Conservation (phyloP, 2,888 invertebrate species). For the Elysia crispata region DNA sequence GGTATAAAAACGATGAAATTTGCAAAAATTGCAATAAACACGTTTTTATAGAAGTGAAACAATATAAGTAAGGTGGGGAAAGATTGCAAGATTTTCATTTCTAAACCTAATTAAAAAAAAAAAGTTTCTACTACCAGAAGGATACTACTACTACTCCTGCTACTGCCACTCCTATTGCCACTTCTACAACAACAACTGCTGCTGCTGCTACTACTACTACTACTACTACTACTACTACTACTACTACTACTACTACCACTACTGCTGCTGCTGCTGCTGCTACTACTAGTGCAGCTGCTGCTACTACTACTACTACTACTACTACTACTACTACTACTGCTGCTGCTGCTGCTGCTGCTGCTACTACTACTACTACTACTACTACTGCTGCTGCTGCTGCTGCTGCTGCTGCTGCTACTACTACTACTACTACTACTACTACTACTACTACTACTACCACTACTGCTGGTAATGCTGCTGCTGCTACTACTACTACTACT, state of each 20-base stretch:
- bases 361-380: conserved; percentile 30
- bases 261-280: too few species aligned
- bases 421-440: conserved; percentile 28
- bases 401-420: conserved; percentile 20
- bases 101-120: too few species aligned
- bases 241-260: conserved; percentile 16
- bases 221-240: conserved; percentile 3
- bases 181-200: background rate
- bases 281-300: too few species aligned
- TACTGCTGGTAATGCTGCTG: too few species aligned
- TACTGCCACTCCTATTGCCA: conserved; percentile 1
- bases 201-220: conserved; percentile 13
- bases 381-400: conserved; percentile 29
- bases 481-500: conserved; percentile 13
- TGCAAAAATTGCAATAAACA: too few species aligned
- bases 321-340: conserved; percentile 17
- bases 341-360: conserved; percentile 25
- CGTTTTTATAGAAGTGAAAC: too few species aligned
- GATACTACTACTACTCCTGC: too few species aligned
- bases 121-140: too few species aligned
- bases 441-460: conserved; percentile 30
- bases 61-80: too few species aligned
- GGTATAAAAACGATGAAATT: too few species aligned
- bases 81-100: too few species aligned
- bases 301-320: conserved; percentile 12